phyloP scores from a whole-genome alignment of 2,797 vertebrate species.

The Australoheros facetus region DNA sequence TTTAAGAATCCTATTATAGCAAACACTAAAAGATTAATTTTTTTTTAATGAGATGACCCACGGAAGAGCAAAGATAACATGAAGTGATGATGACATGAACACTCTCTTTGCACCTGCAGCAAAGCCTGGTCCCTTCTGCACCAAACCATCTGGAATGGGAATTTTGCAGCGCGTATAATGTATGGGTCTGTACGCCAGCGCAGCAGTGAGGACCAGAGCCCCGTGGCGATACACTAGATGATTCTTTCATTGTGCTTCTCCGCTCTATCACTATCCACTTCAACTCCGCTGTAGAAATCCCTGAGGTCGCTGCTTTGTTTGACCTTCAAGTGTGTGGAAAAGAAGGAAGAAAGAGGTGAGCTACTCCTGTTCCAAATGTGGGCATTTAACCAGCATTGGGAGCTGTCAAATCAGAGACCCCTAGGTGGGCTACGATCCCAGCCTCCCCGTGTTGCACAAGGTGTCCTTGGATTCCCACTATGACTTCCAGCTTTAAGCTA shows the following conservation, averaged over 20 bases:
- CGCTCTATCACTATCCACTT: conserved; percentile 50
- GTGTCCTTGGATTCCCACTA: conserved; percentile 74
- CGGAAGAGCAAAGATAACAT: conserved; percentile 25
- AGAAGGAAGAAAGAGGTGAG: conserved; percentile 23
- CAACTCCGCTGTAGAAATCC: conserved; percentile 48
- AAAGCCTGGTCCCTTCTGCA: conserved; percentile 54
- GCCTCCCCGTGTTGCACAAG: conserved; percentile 56
- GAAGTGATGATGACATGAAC: conserved; percentile 29
- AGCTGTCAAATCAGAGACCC: conserved; percentile 73
- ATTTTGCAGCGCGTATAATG: conserved; percentile 54
- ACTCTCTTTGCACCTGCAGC: conserved; percentile 49
- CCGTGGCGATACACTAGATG: conserved; percentile 44
- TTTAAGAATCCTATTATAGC: conserved; percentile 27
- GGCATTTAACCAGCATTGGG: conserved; percentile 58
- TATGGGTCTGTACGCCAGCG: conserved; percentile 49
- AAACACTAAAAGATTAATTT: conserved; percentile 4
- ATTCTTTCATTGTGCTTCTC: conserved; percentile 60
- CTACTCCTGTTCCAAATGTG: conserved; percentile 56
- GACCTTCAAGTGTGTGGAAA: conserved; percentile 71
- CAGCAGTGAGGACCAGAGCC: conserved; percentile 52
- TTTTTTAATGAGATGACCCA: conserved; percentile 37
- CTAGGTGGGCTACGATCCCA: conserved; percentile 52
- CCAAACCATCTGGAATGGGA: conserved; percentile 72
- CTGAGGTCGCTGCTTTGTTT: conserved; percentile 59
- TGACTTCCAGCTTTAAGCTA: conserved; percentile 39